Conservation (phyloP, 2,797 vertebrate species). For the Odontamblyopus lacepedii region DNA sequence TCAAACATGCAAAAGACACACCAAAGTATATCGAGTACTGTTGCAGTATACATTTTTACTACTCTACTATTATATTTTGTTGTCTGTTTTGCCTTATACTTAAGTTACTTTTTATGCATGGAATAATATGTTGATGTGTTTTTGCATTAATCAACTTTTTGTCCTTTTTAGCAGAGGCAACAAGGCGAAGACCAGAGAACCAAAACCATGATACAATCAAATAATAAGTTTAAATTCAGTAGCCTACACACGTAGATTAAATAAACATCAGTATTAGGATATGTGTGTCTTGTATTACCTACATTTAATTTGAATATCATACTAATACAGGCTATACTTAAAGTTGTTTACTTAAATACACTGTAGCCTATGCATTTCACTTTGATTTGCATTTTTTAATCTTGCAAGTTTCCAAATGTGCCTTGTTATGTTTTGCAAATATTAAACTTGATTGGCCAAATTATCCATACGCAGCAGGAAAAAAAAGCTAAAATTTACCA, state of each 20-base stretch:
- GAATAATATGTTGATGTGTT: conserved; percentile 38
- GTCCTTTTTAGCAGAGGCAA: conserved; percentile 57
- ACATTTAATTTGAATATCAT: too few relatives aligned
- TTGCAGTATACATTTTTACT: not conserved
- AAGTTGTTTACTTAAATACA: not conserved
- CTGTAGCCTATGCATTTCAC: not conserved
- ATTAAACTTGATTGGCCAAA: not conserved
- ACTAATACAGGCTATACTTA: not conserved
- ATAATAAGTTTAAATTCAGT: not conserved
- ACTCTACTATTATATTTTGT: not conserved
- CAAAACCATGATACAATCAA: not conserved
- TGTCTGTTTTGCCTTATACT: conserved; percentile 4
- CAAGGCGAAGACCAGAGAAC: conserved; percentile 35
- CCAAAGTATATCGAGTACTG: not conserved
- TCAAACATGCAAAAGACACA: not conserved
- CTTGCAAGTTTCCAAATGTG: not conserved
- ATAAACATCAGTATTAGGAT: not conserved
- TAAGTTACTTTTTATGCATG: conserved; percentile 50
- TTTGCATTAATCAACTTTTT: conserved; percentile 68
- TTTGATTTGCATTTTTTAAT: not conserved
- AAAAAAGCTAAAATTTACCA: not conserved
- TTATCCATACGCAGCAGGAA: not conserved
- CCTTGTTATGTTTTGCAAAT: not conserved
- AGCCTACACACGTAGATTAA: not conserved
- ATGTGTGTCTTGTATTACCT: not conserved